These are phyloP conservation scores for Neoniphon sammara DNA, from an alignment of 2,797 vertebrate genomes.

Conservation along the genomic window DNA sequence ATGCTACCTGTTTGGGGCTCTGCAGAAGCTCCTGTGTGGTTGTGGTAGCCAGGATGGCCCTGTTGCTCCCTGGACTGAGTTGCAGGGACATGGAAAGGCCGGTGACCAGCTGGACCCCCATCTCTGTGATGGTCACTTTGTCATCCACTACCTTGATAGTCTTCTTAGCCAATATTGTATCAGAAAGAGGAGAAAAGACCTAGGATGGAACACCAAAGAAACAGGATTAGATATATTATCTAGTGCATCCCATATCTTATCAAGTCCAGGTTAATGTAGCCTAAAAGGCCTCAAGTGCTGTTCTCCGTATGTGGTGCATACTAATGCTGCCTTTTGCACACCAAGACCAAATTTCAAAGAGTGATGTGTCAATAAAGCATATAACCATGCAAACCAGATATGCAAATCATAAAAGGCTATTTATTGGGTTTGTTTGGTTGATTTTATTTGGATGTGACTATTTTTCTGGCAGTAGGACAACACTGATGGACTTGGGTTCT, in stretches of 20 bases:
- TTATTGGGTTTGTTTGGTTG: too few species aligned
- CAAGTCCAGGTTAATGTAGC: background rate
- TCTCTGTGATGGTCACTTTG: conserved; percentile 91
- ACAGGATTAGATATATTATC: conserved; percentile 9
- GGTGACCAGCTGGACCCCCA: conserved; percentile 90
- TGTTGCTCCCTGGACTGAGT: conserved; percentile 91
- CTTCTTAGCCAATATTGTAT: conserved; percentile 89
- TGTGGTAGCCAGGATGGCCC: conserved; percentile 88
- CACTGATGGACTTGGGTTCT: too few species aligned
- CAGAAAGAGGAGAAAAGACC: conserved; percentile 92
- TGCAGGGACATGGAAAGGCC: conserved; percentile 89
- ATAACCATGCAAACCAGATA: too few species aligned
- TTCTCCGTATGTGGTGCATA: too few species aligned
- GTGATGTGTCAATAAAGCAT: too few species aligned
- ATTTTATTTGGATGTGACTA: too few species aligned
- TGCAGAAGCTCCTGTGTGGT: conserved; percentile 88
- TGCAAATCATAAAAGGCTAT: too few species aligned
- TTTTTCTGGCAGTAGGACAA: too few species aligned
- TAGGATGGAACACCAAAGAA: conserved; percentile 59
- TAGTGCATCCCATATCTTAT: background rate
- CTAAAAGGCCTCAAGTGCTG: too few species aligned
- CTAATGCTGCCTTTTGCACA: too few species aligned
- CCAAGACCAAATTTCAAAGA: too few species aligned
- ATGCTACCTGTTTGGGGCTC: conserved; percentile 87
- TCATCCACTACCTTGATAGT: conserved; percentile 91